These are phyloP conservation scores for Nymphalis polychloros DNA, from an alignment of 2,888 invertebrate species.

Conservation along the genomic window DNA sequence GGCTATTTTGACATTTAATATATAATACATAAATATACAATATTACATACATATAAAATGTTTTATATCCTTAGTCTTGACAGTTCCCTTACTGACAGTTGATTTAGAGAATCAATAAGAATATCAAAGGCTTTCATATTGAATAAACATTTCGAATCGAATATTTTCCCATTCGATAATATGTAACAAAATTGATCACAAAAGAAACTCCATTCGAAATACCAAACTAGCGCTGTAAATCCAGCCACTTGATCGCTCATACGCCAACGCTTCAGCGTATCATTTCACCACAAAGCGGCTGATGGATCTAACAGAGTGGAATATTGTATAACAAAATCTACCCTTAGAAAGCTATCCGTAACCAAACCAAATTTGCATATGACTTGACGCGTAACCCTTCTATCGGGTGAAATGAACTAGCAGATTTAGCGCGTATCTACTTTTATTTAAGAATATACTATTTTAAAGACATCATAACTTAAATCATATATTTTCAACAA, in stretches of 20 bases:
- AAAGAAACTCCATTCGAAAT: background rate
- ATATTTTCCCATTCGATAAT: background rate
- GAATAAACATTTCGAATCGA: no score
- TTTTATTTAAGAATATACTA: background rate
- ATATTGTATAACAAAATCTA: constrained; percentile 34
- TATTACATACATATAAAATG: no score
- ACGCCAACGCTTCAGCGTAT: constrained; percentile 20
- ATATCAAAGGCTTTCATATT: no score
- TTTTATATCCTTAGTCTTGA: no score
- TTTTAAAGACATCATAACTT: background rate
- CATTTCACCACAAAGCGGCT: constrained; percentile 29
- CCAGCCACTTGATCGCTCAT: constrained; percentile 15
- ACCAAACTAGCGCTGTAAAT: constrained; percentile 13
- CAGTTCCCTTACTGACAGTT: no score
- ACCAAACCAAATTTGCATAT: constrained; percentile 35
- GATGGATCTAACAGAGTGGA: constrained; percentile 25
- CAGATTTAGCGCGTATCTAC: constrained; percentile 8
- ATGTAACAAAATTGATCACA: background rate
- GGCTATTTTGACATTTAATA: no score
- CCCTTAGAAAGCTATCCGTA: constrained; percentile 31
- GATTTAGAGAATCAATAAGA: no score
- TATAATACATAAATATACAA: no score
- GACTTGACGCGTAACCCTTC: constrained; percentile 33
- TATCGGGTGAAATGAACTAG: constrained; percentile 20
- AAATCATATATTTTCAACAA: no score